Base-by-base conservation (phyloP, 64 coral and sea anemone genomes). In the Catalaphyllia jardinei region DNA sequence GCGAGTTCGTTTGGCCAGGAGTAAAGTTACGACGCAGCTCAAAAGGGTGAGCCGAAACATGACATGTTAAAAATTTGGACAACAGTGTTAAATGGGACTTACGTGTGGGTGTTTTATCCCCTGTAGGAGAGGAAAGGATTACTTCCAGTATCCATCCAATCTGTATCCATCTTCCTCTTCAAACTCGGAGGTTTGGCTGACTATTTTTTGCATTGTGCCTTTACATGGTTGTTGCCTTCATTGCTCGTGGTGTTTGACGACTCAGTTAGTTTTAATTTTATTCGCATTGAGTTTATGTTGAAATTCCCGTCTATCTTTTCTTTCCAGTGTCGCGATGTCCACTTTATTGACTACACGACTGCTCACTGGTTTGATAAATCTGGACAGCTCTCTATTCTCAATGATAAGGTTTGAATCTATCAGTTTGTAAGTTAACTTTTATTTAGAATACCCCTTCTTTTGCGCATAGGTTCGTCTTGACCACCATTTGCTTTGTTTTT, bases 101-200 rank as follows among this genome's bases (percentile, higher is more conserved):
- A 55, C 52, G 52, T 55, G 52, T 39, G 38, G 4, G 52, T 55
- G 13, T 11, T 55, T 55, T 1, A 55, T 51, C 22, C 50, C 33
- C 79, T 73, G 5, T 27, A 94, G 92, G 20, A 86, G 62, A 30
- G 87, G 79, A 39, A 91, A 94, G n/a, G 49, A 87, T 20, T 91
- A 79, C 46, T 94, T 94, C 83, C 63, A 71, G 38, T 94, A 94
- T 69, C 93, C 93, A 4, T 94, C 93, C 25, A 80, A 87, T 84
- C 31, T 94, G 62, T 91, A 74, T 79, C 14, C 80, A 2, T 9
- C 81, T 50, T 84, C 81, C 67, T 83, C 80, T 15, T 84, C 81
- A 73, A 60, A 29, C 25, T 27, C 60, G 64, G 60, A 73, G 38
- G 75, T 80, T 72, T 27, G 60, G 83, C n/a, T 8, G 0, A n/a